A percentile compares a stretch with the other conserved stretches of the same genome.
Conservation (phyloP, 2,888 invertebrate species). For the Rhyacophila evoluta region DNA sequence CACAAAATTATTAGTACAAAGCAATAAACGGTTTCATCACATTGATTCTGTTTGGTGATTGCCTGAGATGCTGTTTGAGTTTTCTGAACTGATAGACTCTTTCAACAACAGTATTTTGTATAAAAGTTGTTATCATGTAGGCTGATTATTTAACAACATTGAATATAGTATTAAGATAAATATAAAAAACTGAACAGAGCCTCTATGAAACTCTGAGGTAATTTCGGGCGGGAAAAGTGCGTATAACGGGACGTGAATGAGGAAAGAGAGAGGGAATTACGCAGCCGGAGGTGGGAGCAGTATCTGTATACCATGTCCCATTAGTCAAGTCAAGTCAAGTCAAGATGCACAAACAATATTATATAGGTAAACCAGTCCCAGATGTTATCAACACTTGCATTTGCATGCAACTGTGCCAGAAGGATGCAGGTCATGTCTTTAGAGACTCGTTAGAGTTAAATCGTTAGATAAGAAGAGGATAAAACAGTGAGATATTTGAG, state of each 20-base stretch:
- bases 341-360: conserved; percentile 52
- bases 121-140: no score
- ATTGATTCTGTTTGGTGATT: no score
- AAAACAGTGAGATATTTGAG: conserved; percentile 48
- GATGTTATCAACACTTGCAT: conserved; percentile 54
- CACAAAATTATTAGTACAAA: neutral
- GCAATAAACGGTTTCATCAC: neutral
- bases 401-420: conserved; percentile 70
- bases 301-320: conserved; percentile 50
- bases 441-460: conserved; percentile 65
- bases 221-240: neutral
- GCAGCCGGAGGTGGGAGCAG: conserved; percentile 41
- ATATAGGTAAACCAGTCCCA: conserved; percentile 49
- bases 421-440: conserved; percentile 64
- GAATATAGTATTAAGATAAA: neutral
- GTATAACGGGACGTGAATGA: neutral
- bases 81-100: no score
- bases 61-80: no score
- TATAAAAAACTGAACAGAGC: neutral
- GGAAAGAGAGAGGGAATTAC: neutral
- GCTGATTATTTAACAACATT: neutral
- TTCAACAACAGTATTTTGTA: no score
- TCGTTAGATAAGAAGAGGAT: conserved; percentile 47
- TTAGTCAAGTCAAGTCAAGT: conserved; percentile 44
- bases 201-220: neutral